phyloP scores from a whole-genome alignment of 2,888 invertebrate genomes.

The Zhuqinia jingwanae region DNA sequence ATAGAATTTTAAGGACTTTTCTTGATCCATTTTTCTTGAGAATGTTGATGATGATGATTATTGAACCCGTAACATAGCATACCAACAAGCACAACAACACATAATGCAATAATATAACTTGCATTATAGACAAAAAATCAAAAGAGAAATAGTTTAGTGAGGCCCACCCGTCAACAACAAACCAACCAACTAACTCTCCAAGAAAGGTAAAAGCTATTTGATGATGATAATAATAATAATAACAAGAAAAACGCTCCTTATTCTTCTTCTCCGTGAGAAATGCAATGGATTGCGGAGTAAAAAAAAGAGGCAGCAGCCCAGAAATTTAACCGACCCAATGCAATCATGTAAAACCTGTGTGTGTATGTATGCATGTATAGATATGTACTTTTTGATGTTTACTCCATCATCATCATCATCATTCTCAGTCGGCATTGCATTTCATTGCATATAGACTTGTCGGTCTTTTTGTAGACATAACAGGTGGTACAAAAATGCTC shows the following conservation, averaged over 20 bases:
- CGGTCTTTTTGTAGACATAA: conserved; percentile 62
- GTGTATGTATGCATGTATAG: no score
- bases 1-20: conserved; percentile 18
- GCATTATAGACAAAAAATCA: background rate
- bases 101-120: no score
- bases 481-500: conserved; percentile 61
- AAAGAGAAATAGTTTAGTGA: conserved; percentile 11
- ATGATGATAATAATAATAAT: background rate
- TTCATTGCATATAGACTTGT: conserved; percentile 27
- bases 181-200: conserved; percentile 23
- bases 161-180: conserved; percentile 38
- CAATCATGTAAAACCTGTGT: conserved; percentile 13
- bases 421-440: conserved; percentile 37
- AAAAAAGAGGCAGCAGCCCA: background rate
- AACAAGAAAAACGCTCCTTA: background rate
- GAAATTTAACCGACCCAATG: background rate
- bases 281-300: background rate
- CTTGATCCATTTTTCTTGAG: background rate
- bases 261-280: no score
- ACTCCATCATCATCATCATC: background rate
- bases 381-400: conserved; percentile 10
- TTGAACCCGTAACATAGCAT: background rate
- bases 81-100: no score
- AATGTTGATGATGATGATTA: conserved; percentile 2
- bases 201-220: conserved; percentile 31